phyloP scores from a whole-genome alignment of 1,140 invertebrate species.

The Drosophila rhopaloa region DNA sequence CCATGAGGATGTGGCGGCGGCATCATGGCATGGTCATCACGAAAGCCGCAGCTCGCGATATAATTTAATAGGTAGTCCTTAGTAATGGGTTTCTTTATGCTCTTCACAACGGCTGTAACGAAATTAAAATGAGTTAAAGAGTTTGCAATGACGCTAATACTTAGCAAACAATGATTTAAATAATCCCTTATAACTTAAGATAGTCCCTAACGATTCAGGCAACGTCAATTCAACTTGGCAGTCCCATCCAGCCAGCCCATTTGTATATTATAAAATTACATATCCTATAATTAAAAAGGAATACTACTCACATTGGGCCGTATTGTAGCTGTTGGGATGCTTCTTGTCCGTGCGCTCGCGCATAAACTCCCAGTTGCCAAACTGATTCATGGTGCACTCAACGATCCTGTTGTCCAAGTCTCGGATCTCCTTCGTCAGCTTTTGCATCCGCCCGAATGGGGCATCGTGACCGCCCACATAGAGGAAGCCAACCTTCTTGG shows the following conservation, averaged over 20 bases:
- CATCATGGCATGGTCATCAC: slow-evolving; percentile 88
- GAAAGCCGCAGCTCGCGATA: slow-evolving; percentile 88
- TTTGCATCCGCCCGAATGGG: slow-evolving; percentile 90
- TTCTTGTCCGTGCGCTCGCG: slow-evolving; percentile 98
- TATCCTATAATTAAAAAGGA: not conserved
- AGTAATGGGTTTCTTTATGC: slow-evolving; percentile 92
- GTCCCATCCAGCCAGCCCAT: too few species aligned
- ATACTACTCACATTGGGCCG: slow-evolving; percentile 89
- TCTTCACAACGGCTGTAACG: slow-evolving; percentile 88
- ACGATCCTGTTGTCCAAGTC: slow-evolving; percentile 97
- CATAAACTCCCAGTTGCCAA: slow-evolving; percentile 96
- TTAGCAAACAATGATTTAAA: too few species aligned
- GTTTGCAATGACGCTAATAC: too few species aligned
- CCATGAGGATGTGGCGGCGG: slow-evolving; percentile 85
- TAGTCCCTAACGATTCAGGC: too few species aligned
- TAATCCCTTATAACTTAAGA: too few species aligned
- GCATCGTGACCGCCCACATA: slow-evolving; percentile 90
- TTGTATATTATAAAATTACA: not conserved
- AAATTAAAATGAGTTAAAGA: not conserved
- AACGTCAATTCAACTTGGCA: too few species aligned
- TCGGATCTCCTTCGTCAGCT: slow-evolving; percentile 90
- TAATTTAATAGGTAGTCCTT: slow-evolving; percentile 91
- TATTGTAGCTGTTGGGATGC: slow-evolving; percentile 95
- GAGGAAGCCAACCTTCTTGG: slow-evolving; percentile 90
- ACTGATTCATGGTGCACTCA: slow-evolving; percentile 93